These are phyloP conservation scores for Sinohyriopsis cumingii DNA, from an alignment of 2,888 invertebrate species.

Conservation along the genomic window DNA sequence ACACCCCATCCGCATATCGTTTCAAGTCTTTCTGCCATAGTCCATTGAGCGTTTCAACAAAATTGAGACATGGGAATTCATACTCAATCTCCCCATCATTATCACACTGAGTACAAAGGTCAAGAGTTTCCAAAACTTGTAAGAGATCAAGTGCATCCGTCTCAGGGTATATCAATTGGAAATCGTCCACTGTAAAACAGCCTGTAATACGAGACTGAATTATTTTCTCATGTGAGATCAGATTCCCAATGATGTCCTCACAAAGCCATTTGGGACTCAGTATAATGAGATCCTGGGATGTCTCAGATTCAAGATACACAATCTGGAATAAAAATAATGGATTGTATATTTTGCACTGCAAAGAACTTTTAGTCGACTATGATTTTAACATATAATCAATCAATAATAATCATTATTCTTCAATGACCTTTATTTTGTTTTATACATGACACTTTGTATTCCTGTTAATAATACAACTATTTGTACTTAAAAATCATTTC, in stretches of 20 bases:
- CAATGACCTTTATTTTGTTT: too few relatives aligned
- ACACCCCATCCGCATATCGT: constrained; percentile 72
- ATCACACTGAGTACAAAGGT: constrained; percentile 81
- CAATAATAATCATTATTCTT: background rate
- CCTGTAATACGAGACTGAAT: constrained; percentile 74
- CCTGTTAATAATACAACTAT: too few relatives aligned
- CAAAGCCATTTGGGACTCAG: constrained; percentile 81
- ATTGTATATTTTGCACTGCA: background rate
- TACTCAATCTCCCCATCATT: constrained; percentile 82
- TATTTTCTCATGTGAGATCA: constrained; percentile 75
- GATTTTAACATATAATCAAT: background rate
- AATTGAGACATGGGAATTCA: constrained; percentile 82
- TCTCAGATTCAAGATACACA: constrained; percentile 76
- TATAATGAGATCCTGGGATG: constrained; percentile 78
- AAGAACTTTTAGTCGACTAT: too few relatives aligned
- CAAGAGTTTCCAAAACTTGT: constrained; percentile 80
- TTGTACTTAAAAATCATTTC: too few relatives aligned
- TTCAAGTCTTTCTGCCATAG: constrained; percentile 77
- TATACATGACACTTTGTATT: too few relatives aligned
- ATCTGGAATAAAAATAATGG: constrained; percentile 71
- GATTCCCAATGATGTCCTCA: constrained; percentile 79
- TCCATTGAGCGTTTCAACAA: constrained; percentile 80
- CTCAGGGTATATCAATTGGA: constrained; percentile 82
- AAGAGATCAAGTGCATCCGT: constrained; percentile 81
- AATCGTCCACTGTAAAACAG: constrained; percentile 82